phyloP scores from a whole-genome alignment of 2,797 vertebrate genomes.

The Momotus momota region DNA sequence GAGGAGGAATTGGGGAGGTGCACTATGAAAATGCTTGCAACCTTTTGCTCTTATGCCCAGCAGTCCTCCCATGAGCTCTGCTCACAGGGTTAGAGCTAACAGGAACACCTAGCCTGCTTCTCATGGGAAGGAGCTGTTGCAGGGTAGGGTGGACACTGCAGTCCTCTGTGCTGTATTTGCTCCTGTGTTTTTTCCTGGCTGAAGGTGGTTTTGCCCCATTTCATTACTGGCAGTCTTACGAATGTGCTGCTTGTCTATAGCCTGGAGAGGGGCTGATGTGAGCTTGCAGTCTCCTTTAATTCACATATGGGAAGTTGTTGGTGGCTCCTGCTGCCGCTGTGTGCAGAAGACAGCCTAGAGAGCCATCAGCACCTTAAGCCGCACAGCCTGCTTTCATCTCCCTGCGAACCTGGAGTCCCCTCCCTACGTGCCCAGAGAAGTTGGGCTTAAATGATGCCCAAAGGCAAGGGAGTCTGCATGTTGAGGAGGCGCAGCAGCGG shows the following conservation, averaged over 20 bases:
- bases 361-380: not conserved
- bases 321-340: not conserved
- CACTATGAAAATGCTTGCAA: not conserved
- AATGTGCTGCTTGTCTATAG: not conserved
- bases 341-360: not conserved
- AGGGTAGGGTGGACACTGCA: accelerated
- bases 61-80: not conserved
- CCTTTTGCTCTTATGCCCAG: not conserved
- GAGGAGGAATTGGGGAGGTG: not conserved
- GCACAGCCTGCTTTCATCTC: not conserved
- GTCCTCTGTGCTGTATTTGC: not conserved
- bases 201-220: not conserved
- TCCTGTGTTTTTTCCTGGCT: not conserved
- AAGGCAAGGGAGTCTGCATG: not conserved
- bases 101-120: not conserved
- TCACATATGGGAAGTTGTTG: not conserved
- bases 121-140: not conserved
- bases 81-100: not conserved
- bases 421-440: not conserved
- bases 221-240: not conserved
- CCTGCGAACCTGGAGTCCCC: not conserved
- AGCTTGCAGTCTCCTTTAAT: not conserved
- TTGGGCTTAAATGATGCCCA: slow-evolving; percentile 33
- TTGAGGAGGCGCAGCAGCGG: not conserved
- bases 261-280: not conserved